Evolutionary conservation across 2,797 vertebrate genomes (phyloP).

Genomic region (Phaenicophaeus curvirostris): DNA sequence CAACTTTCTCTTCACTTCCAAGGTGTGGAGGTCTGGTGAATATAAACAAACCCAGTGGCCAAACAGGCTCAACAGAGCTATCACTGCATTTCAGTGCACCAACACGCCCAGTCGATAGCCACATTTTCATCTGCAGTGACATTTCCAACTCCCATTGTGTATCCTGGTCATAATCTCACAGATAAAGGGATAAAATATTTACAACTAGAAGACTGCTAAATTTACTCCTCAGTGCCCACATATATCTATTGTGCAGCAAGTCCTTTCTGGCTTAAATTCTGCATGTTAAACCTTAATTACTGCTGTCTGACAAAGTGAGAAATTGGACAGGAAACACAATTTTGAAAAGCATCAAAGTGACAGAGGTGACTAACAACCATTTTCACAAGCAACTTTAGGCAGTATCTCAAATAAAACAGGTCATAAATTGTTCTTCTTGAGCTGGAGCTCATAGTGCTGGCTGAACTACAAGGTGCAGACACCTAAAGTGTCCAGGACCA

Average conservation of each 20-base stretch:
- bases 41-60: neutral
- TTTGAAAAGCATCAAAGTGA: neutral
- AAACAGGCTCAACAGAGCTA: neutral
- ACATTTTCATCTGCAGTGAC: neutral
- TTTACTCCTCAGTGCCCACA: conserved; percentile 19
- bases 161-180: conserved; percentile 27
- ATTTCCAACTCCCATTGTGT: neutral
- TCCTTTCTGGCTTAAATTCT: conserved; percentile 31
- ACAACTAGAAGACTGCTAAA: conserved; percentile 16
- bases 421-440: neutral
- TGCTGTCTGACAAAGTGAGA: conserved; percentile 46
- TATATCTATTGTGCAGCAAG: neutral
- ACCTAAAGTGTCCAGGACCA: neutral
- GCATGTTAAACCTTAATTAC: conserved; percentile 29
- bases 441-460: neutral
- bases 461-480: neutral
- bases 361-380: conserved; percentile 36
- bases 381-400: conserved; percentile 14
- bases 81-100: neutral
- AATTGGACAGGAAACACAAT: conserved; percentile 9
- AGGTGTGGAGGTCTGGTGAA: neutral
- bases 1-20: neutral
- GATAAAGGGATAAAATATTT: conserved; percentile 34
- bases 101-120: neutral
- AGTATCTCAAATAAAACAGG: conserved; percentile 5